Conservation (phyloP, 2,797 vertebrate species). For the Myotis findleyi region DNA sequence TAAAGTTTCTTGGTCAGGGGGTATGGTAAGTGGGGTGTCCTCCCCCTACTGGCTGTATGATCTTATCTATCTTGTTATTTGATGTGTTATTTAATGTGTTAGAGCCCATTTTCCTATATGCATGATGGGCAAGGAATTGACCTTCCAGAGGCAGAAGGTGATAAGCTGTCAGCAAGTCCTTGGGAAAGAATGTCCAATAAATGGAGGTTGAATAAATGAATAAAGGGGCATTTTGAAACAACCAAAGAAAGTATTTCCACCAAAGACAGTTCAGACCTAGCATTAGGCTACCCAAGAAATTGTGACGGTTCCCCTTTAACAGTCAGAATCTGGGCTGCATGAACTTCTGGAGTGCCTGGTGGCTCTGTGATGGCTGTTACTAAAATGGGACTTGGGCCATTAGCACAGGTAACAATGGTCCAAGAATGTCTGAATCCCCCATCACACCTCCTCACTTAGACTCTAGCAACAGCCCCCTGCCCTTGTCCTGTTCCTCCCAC, state of each 20-base stretch:
- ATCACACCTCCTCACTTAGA: not conserved
- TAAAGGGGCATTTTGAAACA: not conserved
- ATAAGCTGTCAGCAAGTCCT: not conserved
- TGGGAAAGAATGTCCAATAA: not conserved
- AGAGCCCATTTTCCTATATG: not conserved
- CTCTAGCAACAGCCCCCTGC: rapidly evolving
- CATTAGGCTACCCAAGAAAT: not conserved
- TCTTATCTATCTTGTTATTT: not conserved
- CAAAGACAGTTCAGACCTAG: not conserved
- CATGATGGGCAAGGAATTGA: not conserved
- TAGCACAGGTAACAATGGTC: not conserved
- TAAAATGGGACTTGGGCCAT: not conserved
- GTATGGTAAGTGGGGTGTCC: not conserved
- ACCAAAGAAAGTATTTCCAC: slow-evolving; percentile 8
- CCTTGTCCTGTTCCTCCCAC: not conserved
- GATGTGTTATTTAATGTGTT: not conserved
- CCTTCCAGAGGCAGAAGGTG: not conserved
- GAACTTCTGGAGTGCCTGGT: not conserved
- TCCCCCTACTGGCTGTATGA: not conserved
- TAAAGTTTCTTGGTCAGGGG: not conserved
- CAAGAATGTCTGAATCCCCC: no score
- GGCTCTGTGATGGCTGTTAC: not conserved
- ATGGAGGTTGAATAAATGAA: slow-evolving; percentile 21
- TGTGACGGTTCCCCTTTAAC: not conserved
- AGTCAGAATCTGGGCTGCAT: not conserved